These are phyloP conservation scores for Plotosus lineatus DNA, from an alignment of 2,113 vertebrate genomes.

Conservation along the genomic window DNA sequence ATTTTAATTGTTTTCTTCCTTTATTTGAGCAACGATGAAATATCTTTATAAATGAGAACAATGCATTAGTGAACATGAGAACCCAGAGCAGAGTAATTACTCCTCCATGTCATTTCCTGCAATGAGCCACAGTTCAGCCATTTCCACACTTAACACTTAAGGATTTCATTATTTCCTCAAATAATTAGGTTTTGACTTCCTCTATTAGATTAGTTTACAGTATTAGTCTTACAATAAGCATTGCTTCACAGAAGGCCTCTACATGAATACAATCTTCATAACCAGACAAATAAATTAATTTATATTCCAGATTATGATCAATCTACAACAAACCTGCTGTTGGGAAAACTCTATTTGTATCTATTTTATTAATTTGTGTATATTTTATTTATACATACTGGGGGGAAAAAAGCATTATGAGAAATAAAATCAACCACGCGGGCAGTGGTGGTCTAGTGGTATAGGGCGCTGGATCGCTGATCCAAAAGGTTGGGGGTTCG, in stretches of 20 bases:
- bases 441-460: no score
- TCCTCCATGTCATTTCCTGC: not conserved
- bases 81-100: not conserved
- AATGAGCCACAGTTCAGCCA: not conserved
- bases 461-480: no score
- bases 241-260: no score
- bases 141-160: not conserved
- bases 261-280: not conserved
- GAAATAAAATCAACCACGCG: not conserved
- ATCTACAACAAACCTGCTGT: not conserved
- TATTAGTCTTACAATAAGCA: not conserved
- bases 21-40: not conserved
- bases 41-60: not conserved
- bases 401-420: not conserved
- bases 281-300: not conserved
- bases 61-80: not conserved
- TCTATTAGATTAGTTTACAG: not conserved
- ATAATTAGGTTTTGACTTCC: not conserved
- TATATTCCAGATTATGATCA: not conserved
- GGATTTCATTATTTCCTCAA: not conserved
- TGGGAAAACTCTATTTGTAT: no score
- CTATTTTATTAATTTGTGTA: not conserved
- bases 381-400: not conserved
- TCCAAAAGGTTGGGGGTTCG: no score
- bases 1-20: conserved; percentile 3